Conservation (phyloP, 2,113 vertebrate species). For the Laterallus jamaicensis region DNA sequence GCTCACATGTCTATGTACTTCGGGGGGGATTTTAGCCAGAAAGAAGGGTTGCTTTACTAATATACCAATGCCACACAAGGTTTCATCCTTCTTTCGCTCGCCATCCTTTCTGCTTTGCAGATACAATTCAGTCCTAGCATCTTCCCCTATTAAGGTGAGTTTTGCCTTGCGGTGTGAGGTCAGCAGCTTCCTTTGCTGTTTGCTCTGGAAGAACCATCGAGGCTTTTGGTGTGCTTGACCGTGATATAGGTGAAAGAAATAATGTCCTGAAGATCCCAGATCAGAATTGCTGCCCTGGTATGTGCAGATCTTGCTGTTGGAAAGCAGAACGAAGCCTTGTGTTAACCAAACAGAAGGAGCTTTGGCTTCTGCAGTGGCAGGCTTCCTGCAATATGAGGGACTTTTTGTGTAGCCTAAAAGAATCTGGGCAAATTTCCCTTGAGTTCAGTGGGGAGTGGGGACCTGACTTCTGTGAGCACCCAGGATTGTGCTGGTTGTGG, state of each 20-base stretch:
- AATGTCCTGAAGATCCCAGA: not conserved
- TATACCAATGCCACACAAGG: rapidly evolving
- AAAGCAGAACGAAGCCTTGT: not conserved
- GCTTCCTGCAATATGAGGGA: not conserved
- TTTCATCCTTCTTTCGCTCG: not conserved
- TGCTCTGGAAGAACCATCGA: not conserved
- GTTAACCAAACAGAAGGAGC: not conserved
- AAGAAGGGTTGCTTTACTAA: not conserved
- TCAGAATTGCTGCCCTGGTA: not conserved
- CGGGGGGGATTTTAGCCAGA: not conserved
- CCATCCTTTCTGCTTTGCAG: not conserved
- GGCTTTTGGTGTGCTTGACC: not conserved
- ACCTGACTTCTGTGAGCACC: not conserved
- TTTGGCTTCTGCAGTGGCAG: not conserved
- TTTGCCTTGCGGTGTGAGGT: not conserved
- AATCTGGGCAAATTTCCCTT: not conserved
- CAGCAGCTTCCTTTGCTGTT: not conserved
- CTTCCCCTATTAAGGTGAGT: not conserved
- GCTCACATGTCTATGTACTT: rapidly evolving
- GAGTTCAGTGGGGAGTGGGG: not conserved
- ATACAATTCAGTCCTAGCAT: rapidly evolving
- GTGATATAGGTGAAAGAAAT: not conserved
- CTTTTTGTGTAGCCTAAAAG: not conserved
- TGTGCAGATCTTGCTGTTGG: not conserved
- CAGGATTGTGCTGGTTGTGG: not conserved